Percentiles rank a stretch among this genome's conserved stretches.
Conservation (phyloP, 2,113 vertebrate species). For the Menidia beryllina region DNA sequence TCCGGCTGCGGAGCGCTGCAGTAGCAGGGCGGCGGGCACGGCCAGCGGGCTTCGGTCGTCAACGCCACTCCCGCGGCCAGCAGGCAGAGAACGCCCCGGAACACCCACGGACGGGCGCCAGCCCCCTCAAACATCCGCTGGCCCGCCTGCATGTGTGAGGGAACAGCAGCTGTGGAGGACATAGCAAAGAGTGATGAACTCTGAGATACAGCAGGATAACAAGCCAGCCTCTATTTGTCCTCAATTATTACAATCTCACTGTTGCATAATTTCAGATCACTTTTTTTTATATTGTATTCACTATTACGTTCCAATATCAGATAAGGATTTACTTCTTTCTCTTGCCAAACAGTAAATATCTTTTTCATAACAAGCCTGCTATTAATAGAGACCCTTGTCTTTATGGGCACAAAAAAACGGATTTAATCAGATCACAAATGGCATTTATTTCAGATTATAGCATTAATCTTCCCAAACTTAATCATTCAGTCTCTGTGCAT, state of each 20-base stretch:
- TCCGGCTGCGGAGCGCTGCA: constrained; percentile 75
- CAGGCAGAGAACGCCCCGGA: constrained; percentile 70
- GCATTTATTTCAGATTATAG: constrained; percentile 3
- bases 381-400: constrained; percentile 12
- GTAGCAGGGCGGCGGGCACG: constrained; percentile 82
- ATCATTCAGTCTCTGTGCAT: not conserved
- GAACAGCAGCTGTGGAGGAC: constrained; percentile 22
- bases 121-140: constrained; percentile 77
- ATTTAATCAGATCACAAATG: not conserved
- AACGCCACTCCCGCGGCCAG: constrained; percentile 57
- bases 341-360: constrained; percentile 6
- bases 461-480: not conserved
- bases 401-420: not conserved
- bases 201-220: not conserved
- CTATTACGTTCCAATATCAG: too few species aligned
- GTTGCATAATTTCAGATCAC: too few species aligned
- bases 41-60: constrained; percentile 49
- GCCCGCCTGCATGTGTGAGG: constrained; percentile 57
- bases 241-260: too few species aligned
- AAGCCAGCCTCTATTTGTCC: too few species aligned
- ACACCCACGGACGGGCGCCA: constrained; percentile 57
- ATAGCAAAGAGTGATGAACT: not conserved
- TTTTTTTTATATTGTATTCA: too few species aligned
- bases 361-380: constrained; percentile 32
- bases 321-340: not conserved